Base-by-base conservation (phyloP, 2,113 vertebrate species). In the Mohoua ochrocephala region DNA sequence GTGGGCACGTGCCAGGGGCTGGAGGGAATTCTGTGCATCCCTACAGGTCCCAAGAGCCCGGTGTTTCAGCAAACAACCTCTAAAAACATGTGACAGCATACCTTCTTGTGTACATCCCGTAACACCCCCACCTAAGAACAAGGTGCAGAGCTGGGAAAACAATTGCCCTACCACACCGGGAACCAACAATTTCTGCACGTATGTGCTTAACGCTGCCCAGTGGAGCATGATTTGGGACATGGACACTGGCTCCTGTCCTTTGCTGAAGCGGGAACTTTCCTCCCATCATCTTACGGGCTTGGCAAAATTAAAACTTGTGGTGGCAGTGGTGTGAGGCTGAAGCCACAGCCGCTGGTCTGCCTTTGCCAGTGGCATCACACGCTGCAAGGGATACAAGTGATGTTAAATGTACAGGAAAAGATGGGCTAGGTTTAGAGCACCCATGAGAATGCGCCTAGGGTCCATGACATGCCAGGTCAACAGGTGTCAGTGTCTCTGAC, bases 21-120 rank as follows among this genome's bases (percentile, higher is more conserved):
- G 76, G 64, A 95, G 91, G 71, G 76, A 95, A 94, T 84, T 75
- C 86, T 47, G 54, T 37, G 31, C 75, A 81, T 67, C 95, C 63
- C n/a, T 11, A 53, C 31, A 60, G 78, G 22, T 60, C 91, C 61
- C 57, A 33, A 50, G 39, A 89, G 78, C 47, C 35, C 1, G 1
- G n/a, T 57, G 57, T 63, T 69, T 33, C 50, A 70, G 68, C 82
- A 90, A 93, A 67, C 84, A 83, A 53, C 37, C 53, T 70, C 79
- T 39, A 41, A 17, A 63, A 70, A 63, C 47, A 63, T 7, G 22
- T 1, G 0, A 37, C 3, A 7, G 69, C 2, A 7, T 39, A 27
- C 44, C 44, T 78, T 28, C 81, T 52, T 52, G 49, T 54, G 50
- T 27, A 76, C 53, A 91, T n/a, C 78, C 61, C 24, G 0, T 45